phyloP scores from a whole-genome alignment of 2,113 vertebrate species.

The Turdus rufiventris region DNA sequence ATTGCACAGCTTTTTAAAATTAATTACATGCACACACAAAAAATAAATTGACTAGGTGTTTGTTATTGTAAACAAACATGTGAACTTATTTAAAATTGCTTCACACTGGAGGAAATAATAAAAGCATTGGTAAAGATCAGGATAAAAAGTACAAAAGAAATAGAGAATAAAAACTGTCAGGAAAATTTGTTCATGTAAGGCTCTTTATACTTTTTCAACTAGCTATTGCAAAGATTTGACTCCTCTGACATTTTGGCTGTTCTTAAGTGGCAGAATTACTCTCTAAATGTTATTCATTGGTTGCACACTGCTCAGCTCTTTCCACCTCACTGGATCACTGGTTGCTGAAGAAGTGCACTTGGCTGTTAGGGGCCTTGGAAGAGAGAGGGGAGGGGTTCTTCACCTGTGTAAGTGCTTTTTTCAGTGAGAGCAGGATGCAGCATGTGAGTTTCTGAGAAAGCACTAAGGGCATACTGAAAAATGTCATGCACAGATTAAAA shows the following conservation, averaged over 20 bases:
- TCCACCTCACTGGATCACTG: accelerated
- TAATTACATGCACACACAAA: neutral
- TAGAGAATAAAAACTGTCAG: neutral
- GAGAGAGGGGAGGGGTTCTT: accelerated
- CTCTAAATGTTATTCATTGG: neutral
- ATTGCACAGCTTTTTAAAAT: neutral
- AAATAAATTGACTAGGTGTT: neutral
- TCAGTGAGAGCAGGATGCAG: neutral
- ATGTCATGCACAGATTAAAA: neutral
- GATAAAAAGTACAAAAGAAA: neutral
- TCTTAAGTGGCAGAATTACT: neutral
- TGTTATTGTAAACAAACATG: neutral
- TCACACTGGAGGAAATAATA: neutral
- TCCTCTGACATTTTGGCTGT: neutral
- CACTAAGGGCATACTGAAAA: neutral
- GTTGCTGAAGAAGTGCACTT: neutral
- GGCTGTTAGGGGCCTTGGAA: neutral
- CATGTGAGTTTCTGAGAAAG: neutral
- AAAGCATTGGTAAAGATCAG: neutral
- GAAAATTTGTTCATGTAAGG: neutral
- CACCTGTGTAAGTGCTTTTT: neutral
- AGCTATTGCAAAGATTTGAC: neutral
- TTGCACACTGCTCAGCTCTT: neutral
- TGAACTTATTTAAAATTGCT: neutral
- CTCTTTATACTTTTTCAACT: neutral